These are phyloP conservation scores for Thymelicus sylvestris DNA, from an alignment of 2,888 invertebrate species.

Conservation along the genomic window DNA sequence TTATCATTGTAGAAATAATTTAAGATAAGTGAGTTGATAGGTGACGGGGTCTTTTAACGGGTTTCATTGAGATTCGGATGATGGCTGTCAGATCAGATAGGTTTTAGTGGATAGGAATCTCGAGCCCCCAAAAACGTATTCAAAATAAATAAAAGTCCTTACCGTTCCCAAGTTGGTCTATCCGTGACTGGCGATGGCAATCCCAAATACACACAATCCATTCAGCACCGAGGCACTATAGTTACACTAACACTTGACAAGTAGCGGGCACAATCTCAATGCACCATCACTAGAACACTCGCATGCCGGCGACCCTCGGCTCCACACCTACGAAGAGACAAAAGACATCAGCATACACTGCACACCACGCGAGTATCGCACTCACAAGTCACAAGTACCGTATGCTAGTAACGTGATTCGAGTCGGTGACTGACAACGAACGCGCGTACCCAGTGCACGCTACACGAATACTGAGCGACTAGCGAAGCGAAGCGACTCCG, in stretches of 20 bases:
- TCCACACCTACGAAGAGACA: conserved; percentile 75
- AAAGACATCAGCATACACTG: conserved; percentile 67
- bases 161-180: conserved; percentile 81
- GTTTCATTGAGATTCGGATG: neutral
- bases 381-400: conserved; percentile 42
- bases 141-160: conserved; percentile 49
- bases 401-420: conserved; percentile 43
- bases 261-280: conserved; percentile 72
- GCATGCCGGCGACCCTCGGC: conserved; percentile 68
- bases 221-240: conserved; percentile 79
- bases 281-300: conserved; percentile 81
- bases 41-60: neutral
- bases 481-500: neutral
- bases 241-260: conserved; percentile 76
- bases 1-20: conserved; percentile 37
- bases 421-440: conserved; percentile 51
- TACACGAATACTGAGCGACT: conserved; percentile 68
- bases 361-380: conserved; percentile 59
- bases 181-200: conserved; percentile 79
- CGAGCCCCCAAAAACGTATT: neutral
- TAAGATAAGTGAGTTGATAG: conserved; percentile 12
- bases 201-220: conserved; percentile 82
- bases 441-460: conserved; percentile 61
- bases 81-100: neutral
- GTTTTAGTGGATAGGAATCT: too few relatives aligned